Conservation (phyloP, 30 jellyfish, hydroid and myxozoan species). For the Catostylus mosaicus region DNA sequence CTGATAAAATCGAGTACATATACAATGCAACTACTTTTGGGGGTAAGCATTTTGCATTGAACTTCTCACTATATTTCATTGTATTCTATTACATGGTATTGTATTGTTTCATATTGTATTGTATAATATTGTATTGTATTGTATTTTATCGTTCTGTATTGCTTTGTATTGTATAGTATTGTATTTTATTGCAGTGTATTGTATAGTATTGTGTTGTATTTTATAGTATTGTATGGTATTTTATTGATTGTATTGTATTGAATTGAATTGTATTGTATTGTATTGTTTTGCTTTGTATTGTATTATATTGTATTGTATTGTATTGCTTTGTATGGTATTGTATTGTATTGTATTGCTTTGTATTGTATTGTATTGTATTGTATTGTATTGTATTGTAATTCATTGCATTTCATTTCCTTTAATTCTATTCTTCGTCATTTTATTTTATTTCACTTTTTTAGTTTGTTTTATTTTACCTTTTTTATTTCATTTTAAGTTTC, state of each 20-base stretch:
- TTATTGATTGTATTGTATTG: background rate
- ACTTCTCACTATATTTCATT: background rate
- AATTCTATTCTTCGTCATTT: too few relatives aligned
- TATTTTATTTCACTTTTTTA: too few relatives aligned
- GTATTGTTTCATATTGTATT: background rate
- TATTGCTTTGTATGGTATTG: background rate
- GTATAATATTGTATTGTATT: background rate
- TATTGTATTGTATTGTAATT: background rate
- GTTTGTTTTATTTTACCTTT: too few relatives aligned
- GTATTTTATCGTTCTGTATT: background rate
- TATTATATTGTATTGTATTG: background rate
- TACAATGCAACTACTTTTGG: slow-evolving; percentile 35
- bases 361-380: background rate
- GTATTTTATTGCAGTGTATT: background rate
- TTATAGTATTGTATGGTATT: background rate
- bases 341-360: background rate
- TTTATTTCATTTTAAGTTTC: too few relatives aligned
- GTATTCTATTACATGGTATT: background rate
- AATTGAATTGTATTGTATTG: background rate
- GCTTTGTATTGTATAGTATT: background rate
- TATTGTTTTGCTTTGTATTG: background rate
- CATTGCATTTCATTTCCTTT: background rate
- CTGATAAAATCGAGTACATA: slow-evolving; percentile 10
- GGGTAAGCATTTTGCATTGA: slow-evolving; percentile 44
- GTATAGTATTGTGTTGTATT: background rate